Evolutionary conservation across 2,113 vertebrate genomes (phyloP).

Genomic region (Carassius carassius): DNA sequence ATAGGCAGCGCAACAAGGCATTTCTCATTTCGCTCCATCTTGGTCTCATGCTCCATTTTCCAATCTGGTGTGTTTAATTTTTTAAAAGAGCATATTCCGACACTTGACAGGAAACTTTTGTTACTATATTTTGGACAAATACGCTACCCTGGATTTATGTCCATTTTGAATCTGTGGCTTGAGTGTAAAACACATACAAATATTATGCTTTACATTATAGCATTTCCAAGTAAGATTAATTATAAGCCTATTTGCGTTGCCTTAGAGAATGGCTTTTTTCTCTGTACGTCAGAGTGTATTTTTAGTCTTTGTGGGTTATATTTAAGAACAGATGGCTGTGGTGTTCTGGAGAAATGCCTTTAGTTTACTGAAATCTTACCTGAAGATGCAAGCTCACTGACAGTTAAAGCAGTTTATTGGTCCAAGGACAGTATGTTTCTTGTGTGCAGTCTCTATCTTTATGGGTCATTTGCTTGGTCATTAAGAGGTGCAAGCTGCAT

Average conservation of each 20-base stretch:
- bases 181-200: not conserved
- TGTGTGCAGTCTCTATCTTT: not conserved
- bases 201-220: slow-evolving; percentile 4
- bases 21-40: slow-evolving; percentile 64
- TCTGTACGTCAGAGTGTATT: slow-evolving; percentile 51
- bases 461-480: slow-evolving; percentile 14
- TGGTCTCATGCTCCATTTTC: slow-evolving; percentile 65
- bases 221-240: slow-evolving; percentile 1
- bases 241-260: slow-evolving; percentile 45
- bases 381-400: slow-evolving; percentile 56
- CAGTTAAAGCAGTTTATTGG: not conserved
- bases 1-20: slow-evolving; percentile 55
- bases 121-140: slow-evolving; percentile 8
- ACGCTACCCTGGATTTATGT: not conserved
- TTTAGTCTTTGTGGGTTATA: slow-evolving; percentile 51
- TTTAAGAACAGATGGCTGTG: slow-evolving; percentile 64
- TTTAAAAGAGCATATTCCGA: slow-evolving; percentile 58
- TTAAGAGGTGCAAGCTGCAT: not conserved
- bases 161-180: not conserved
- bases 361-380: slow-evolving; percentile 65
- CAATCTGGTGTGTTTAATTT: slow-evolving; percentile 74
- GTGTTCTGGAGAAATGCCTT: slow-evolving; percentile 50
- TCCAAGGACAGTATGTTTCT: not conserved
- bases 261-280: slow-evolving; percentile 49
- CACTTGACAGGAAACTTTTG: slow-evolving; percentile 3